Evolutionary conservation across 2,113 vertebrate species (phyloP).

Genomic region (Daphoenositta chrysoptera): DNA sequence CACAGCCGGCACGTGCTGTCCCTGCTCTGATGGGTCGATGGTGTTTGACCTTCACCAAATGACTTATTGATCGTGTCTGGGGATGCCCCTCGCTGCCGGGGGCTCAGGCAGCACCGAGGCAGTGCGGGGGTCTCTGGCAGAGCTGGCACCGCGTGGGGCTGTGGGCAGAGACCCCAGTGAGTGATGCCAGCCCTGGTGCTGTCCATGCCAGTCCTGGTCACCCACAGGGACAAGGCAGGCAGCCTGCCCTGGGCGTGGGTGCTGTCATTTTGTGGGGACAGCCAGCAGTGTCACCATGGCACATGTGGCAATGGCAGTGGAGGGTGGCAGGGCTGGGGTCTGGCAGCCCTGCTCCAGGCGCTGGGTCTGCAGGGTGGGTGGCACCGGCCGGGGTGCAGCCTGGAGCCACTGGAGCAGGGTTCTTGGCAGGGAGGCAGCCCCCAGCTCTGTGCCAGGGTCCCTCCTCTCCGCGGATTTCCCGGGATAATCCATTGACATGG

Average conservation of each 20-base stretch:
- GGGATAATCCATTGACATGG: background rate
- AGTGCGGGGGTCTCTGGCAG: rapidly evolving
- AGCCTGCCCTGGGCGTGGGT: too few species aligned
- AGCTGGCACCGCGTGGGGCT: rapidly evolving
- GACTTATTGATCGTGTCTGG: background rate
- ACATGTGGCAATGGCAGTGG: rapidly evolving
- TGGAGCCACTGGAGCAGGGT: rapidly evolving
- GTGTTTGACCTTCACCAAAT: background rate
- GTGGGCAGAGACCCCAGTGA: background rate
- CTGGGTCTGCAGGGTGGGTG: rapidly evolving
- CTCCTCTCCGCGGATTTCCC: background rate
- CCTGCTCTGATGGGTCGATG: background rate
- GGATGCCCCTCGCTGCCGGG: background rate
- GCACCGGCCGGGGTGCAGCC: rapidly evolving
- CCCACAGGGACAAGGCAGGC: background rate
- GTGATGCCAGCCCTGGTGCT: background rate
- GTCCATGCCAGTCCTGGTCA: rapidly evolving
- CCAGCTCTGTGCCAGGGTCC: background rate
- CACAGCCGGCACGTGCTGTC: rapidly evolving
- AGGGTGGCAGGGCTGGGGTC: background rate
- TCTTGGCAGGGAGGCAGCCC: background rate
- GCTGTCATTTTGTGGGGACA: background rate
- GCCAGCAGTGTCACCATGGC: background rate
- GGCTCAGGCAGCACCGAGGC: background rate
- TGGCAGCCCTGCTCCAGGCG: background rate